These are phyloP conservation scores for Euclidia mi DNA, from an alignment of 2,888 invertebrate genomes.

Conservation along the genomic window DNA sequence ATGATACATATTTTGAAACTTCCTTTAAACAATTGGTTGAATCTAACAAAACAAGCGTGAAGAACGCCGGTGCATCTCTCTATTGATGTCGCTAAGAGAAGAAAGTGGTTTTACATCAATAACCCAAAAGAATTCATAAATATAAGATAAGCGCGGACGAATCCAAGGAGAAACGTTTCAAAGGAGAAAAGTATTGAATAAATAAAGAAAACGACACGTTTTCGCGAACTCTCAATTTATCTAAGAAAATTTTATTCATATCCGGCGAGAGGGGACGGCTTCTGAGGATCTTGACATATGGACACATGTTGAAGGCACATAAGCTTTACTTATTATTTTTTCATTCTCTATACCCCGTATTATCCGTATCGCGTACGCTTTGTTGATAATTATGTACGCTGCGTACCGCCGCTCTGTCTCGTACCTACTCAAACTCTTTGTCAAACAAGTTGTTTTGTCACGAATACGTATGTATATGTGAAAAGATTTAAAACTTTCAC, in stretches of 20 bases:
- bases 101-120: constrained; percentile 72
- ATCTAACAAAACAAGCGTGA: constrained; percentile 18
- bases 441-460: constrained; percentile 47
- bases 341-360: constrained; percentile 46
- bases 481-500: constrained; percentile 83
- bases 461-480: constrained; percentile 60
- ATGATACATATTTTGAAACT: constrained; percentile 10
- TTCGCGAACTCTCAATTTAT: constrained; percentile 86
- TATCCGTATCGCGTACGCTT: constrained; percentile 38
- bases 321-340: constrained; percentile 76
- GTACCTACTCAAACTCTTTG: constrained; percentile 31
- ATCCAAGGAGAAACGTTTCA: constrained; percentile 79
- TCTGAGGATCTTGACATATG: constrained; percentile 78
- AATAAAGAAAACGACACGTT: constrained; percentile 88
- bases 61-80: constrained; percentile 32
- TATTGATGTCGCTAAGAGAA: constrained; percentile 65
- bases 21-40: constrained; percentile 15
- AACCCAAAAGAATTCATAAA: constrained; percentile 81
- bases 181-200: constrained; percentile 86
- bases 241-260: constrained; percentile 86
- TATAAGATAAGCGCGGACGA: constrained; percentile 80
- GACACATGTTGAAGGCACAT: constrained; percentile 76
- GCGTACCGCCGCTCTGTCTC: constrained; percentile 36
- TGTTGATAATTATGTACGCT: constrained; percentile 40
- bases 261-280: constrained; percentile 78